phyloP scores from a whole-genome alignment of 2,113 vertebrate genomes.

The Physeter macrocephalus region DNA sequence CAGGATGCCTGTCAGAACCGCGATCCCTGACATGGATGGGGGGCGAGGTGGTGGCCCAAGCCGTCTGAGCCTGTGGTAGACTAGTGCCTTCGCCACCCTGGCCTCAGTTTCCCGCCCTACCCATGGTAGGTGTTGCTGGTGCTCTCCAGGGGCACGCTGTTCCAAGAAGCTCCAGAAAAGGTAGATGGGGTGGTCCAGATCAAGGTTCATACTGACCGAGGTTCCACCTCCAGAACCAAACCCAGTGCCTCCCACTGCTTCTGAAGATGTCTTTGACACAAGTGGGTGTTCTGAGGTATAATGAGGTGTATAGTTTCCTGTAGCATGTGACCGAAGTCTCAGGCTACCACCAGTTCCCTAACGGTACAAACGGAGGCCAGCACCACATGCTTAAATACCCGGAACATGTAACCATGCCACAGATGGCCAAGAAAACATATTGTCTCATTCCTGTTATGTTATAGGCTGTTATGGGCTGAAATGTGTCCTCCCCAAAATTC shows the following conservation, averaged over 20 bases:
- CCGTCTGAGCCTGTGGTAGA: background rate
- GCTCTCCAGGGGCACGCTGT: background rate
- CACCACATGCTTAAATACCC: background rate
- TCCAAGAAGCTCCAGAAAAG: background rate
- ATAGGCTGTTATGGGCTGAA: background rate
- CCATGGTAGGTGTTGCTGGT: background rate
- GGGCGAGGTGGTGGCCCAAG: background rate
- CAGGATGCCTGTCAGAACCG: background rate
- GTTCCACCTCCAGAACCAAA: background rate
- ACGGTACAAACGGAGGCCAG: background rate
- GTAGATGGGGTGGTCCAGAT: background rate
- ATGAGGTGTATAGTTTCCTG: background rate
- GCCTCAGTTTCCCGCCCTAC: background rate
- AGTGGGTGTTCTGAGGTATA: background rate
- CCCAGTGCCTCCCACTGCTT: background rate
- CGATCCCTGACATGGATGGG: background rate
- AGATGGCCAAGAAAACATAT: background rate
- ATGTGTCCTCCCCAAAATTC: background rate
- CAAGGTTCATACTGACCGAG: background rate
- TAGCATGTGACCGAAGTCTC: background rate
- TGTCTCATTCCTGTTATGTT: background rate
- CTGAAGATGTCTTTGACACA: background rate
- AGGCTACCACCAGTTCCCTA: background rate
- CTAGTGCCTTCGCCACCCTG: background rate
- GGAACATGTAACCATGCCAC: background rate